Conservation (phyloP, 2,113 vertebrate genomes). For the Vimba vimba region DNA sequence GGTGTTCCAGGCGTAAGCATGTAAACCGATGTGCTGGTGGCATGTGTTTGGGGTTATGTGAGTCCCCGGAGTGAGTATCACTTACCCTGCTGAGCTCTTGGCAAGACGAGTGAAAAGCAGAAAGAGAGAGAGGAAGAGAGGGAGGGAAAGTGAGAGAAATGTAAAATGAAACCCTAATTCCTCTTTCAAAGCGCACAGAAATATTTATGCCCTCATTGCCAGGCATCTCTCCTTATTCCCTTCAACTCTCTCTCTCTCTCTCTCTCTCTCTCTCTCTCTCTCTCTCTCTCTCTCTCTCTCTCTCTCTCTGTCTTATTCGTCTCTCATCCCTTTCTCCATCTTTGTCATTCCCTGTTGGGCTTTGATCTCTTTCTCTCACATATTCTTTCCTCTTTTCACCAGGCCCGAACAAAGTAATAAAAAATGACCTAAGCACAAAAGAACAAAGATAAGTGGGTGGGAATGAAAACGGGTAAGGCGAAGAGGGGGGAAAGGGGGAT, state of each 20-base stretch:
- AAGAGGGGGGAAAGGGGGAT: constrained; percentile 24
- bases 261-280: neutral
- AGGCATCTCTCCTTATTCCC: constrained; percentile 40
- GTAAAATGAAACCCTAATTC: constrained; percentile 45
- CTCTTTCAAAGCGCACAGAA: constrained; percentile 46
- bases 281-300: too few species aligned
- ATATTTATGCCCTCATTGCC: constrained; percentile 42
- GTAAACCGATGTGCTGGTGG: constrained; percentile 34
- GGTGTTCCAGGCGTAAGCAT: constrained; percentile 18
- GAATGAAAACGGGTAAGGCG: constrained; percentile 45
- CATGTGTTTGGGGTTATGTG: constrained; percentile 47
- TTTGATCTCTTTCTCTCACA: constrained; percentile 45
- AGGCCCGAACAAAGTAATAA: constrained; percentile 53
- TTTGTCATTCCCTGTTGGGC: constrained; percentile 28
- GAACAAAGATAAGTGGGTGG: constrained; percentile 54
- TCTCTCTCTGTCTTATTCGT: neutral
- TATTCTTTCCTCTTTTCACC: constrained; percentile 43
- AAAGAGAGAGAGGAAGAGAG: constrained; percentile 28
- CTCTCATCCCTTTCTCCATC: constrained; percentile 32
- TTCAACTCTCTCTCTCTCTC: neutral
- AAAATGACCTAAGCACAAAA: constrained; percentile 58
- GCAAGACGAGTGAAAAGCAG: constrained; percentile 33
- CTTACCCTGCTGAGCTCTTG: constrained; percentile 49
- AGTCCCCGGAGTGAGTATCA: constrained; percentile 51
- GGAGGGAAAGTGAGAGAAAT: constrained; percentile 29